Percentiles rank a stretch among this genome's conserved stretches.
Evolutionary conservation across 2,888 invertebrate genomes (phyloP).

Genomic region (Tuta absoluta): DNA sequence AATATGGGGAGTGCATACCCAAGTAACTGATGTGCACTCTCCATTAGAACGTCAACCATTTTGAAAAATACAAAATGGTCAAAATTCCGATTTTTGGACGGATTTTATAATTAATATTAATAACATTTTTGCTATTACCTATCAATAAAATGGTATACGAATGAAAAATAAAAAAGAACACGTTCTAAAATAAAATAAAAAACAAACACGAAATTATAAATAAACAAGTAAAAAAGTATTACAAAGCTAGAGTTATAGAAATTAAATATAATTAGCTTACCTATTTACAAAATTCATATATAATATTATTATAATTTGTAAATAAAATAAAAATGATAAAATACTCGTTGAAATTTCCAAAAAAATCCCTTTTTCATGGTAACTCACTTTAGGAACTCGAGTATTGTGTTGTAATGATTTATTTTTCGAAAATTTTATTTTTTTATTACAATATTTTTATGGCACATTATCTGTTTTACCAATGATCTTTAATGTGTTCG

Average conservation of each 20-base stretch:
- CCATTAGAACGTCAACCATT: constrained; percentile 73
- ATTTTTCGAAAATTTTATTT: constrained; percentile 30
- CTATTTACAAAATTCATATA: constrained; percentile 51
- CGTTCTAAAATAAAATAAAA: constrained; percentile 34
- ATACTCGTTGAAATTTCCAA: not conserved
- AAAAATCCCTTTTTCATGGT: not conserved
- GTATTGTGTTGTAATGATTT: constrained; percentile 44
- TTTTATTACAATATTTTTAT: constrained; percentile 47
- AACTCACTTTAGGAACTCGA: constrained; percentile 48
- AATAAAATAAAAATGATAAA: not conserved
- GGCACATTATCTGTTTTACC: constrained; percentile 49
- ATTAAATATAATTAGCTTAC: constrained; percentile 44
- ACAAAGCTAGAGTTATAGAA: constrained; percentile 25
- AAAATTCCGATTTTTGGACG: constrained; percentile 67
- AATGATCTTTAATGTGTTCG: constrained; percentile 14
- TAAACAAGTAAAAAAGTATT: constrained; percentile 26
- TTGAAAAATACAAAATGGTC: constrained; percentile 63
- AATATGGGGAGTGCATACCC: constrained; percentile 21
- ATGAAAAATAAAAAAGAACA: constrained; percentile 31
- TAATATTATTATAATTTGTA: constrained; percentile 1
- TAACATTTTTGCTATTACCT: constrained; percentile 37
- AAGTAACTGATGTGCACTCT: not conserved
- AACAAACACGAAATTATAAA: not conserved
- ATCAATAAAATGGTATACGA: not conserved
- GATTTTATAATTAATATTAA: constrained; percentile 38